Percentiles rank a stretch among this genome's conserved stretches.
Conservation (phyloP, 2,888 invertebrate species). For the Leptinotarsa rubiginosa region DNA sequence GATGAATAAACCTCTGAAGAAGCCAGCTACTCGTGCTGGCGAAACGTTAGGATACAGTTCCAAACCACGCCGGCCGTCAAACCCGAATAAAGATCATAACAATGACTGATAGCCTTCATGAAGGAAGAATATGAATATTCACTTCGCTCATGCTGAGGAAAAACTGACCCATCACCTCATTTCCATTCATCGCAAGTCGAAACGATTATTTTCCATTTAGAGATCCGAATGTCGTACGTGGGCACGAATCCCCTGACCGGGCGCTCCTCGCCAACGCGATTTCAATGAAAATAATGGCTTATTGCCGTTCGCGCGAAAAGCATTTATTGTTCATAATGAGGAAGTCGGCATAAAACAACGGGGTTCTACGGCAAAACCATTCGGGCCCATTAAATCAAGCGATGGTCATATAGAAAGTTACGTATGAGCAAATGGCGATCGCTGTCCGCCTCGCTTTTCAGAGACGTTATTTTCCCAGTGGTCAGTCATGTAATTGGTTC, state of each 20-base stretch:
- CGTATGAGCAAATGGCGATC: background rate
- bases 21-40: too few relatives aligned
- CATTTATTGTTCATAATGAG: conserved; percentile 11
- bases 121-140: too few relatives aligned
- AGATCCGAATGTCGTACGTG: background rate
- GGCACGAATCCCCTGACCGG: background rate
- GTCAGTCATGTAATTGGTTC: conserved; percentile 6
- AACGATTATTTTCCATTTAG: background rate
- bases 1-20: too few relatives aligned
- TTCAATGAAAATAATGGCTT: conserved; percentile 11
- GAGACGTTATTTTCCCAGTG: background rate
- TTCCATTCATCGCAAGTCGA: background rate
- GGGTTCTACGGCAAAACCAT: background rate
- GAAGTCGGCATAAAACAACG: conserved; percentile 6
- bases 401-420: background rate
- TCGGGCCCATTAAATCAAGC: conserved; percentile 7
- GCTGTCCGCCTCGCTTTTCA: background rate
- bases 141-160: background rate
- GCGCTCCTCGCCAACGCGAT: background rate
- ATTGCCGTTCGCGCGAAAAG: background rate
- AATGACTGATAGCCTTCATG: too few relatives aligned
- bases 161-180: background rate
- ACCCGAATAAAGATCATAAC: too few relatives aligned
- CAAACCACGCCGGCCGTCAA: too few relatives aligned
- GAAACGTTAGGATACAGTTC: too few relatives aligned